These are phyloP conservation scores for Macrotus californicus DNA, from an alignment of 2,113 vertebrate genomes.

Conservation along the genomic window DNA sequence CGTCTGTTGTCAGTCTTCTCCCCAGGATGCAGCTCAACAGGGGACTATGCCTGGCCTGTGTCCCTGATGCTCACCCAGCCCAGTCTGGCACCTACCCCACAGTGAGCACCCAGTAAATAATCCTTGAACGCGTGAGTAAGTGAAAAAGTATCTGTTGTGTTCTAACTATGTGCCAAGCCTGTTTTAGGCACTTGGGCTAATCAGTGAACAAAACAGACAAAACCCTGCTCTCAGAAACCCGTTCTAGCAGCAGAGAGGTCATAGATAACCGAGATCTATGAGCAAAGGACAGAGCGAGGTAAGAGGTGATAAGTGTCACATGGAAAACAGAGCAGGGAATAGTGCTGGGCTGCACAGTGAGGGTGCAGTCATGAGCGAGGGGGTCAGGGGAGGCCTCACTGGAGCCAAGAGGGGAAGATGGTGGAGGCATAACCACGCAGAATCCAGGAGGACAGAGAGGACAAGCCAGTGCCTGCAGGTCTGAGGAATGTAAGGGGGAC, in stretches of 20 bases:
- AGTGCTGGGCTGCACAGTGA: neutral
- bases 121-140: neutral
- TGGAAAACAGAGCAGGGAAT: neutral
- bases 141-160: neutral
- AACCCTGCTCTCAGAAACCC: neutral
- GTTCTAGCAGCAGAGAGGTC: neutral
- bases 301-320: neutral
- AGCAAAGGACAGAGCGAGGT: neutral
- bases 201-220: neutral
- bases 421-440: neutral
- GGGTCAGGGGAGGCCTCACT: neutral
- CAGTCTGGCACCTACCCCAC: neutral
- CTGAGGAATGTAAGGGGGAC: neutral
- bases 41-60: neutral
- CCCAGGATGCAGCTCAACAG: neutral
- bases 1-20: neutral
- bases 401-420: neutral
- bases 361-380: rapidly evolving
- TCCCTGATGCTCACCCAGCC: neutral
- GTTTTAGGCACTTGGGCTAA: neutral
- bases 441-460: neutral
- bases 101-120: neutral
- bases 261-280: neutral
- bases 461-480: neutral
- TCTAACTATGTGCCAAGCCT: neutral